Evolutionary conservation across 2,888 invertebrate genomes (phyloP).

Genomic region (Acanthosepion esculentum): DNA sequence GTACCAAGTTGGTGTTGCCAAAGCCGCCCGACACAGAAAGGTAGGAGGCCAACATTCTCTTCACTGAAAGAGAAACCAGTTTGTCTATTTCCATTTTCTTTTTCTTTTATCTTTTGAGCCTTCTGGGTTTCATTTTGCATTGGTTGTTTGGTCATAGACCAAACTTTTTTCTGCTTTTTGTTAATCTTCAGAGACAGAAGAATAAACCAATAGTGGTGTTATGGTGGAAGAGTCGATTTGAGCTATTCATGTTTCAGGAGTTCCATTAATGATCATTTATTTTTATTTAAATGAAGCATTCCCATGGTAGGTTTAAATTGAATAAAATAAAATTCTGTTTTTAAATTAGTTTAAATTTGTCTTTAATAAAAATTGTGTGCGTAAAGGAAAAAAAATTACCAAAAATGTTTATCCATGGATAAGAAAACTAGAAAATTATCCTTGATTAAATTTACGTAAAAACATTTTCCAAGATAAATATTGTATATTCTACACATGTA

Average conservation of each 20-base stretch:
- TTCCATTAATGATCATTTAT: neutral
- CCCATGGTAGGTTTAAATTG: neutral
- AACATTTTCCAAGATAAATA: neutral
- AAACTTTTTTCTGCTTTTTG: neutral
- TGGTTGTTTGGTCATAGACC: neutral
- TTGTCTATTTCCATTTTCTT: neutral
- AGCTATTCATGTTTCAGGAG: neutral
- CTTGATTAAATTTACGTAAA: neutral
- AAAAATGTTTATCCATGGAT: neutral
- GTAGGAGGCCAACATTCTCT: slow-evolving; percentile 3
- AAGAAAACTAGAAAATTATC: neutral
- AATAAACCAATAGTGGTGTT: neutral
- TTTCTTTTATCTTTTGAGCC: neutral
- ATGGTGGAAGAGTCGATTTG: neutral
- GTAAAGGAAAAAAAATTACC: neutral
- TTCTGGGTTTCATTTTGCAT: neutral
- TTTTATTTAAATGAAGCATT: neutral
- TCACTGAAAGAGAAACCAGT: neutral
- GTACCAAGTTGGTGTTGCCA: slow-evolving; percentile 76
- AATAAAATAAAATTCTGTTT: neutral
- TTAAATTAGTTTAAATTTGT: neutral
- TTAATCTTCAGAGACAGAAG: neutral
- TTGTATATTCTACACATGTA: neutral
- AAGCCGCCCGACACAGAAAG: slow-evolving; percentile 70
- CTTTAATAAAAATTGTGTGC: too few relatives aligned